Base-by-base conservation (phyloP, 2,113 vertebrate genomes). In the Promerops cafer region DNA sequence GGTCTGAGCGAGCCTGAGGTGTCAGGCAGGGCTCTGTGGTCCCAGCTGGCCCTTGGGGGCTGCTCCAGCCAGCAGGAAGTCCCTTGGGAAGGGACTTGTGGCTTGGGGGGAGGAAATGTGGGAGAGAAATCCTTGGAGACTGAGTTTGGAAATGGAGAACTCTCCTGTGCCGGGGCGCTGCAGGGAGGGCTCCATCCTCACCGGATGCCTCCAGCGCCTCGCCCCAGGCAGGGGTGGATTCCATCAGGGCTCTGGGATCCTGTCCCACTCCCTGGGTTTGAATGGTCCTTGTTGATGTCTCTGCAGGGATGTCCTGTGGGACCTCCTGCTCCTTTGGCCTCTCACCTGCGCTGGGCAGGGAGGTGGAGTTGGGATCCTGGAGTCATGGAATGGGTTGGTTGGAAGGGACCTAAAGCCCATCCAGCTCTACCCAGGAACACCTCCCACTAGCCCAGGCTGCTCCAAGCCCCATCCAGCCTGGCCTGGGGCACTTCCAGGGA, bases 261-360 rank as follows among this genome's bases (percentile, higher is more conserved):
- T 0, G 0, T 35, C 3, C 45, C 68, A 6, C 16, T 24, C 63
- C 68, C 31, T 45, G 0, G 1, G 4, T 30, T 61, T 39, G 56
- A 12, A 1, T 3, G 22, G 24, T 45, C 13, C 45, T 63, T 35
- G 33, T 9, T 21, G 47, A 16, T 61, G 30, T 39, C 53, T 53
- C n/a, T 63, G 76, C 54, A 20, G 81, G 42, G n/a, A 7, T 53
- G 68, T 92, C 83, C 87, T 31, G 1, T 2, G 13, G n/a, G 90
- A 42, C 87, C 45, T 78, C 60, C 81, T 40, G 1, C 45, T 81
- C 31, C 84, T 26, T 27, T 14, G 31, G 17, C 23, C 31, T 59
- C 20, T 5, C 13, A 4, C 18, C 4, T 12, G 3, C 0, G 0
- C 18, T 16, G 30, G 33, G 20, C 42, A 33, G 63, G 57, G n/a